Conservation (phyloP, 2,888 invertebrate genomes). For the Exephanes ischioxanthus region DNA sequence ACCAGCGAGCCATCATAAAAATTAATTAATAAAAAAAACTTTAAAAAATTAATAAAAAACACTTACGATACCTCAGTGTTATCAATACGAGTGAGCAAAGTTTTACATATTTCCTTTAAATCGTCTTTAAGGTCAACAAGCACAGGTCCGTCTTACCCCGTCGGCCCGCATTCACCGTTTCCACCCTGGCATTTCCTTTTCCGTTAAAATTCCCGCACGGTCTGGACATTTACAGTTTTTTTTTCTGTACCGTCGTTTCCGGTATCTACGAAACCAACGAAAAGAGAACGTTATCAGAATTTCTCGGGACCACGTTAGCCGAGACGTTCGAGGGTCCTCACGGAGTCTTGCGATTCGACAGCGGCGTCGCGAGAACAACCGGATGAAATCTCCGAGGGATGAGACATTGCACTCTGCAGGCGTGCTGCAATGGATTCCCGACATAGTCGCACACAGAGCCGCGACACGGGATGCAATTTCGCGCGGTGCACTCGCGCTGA, state of each 20-base stretch:
- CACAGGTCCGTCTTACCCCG: too few relatives aligned
- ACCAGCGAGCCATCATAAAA: too few relatives aligned
- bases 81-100: too few relatives aligned
- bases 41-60: too few relatives aligned
- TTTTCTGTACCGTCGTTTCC: not conserved
- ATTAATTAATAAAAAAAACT: too few relatives aligned
- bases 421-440: slow-evolving; percentile 48
- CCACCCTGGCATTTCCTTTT: too few relatives aligned
- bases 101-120: too few relatives aligned
- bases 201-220: too few relatives aligned
- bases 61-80: too few relatives aligned
- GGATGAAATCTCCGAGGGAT: slow-evolving; percentile 43
- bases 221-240: too few relatives aligned
- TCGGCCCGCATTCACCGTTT: too few relatives aligned
- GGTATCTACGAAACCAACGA: not conserved
- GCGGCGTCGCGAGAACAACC: slow-evolving; percentile 35
- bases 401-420: slow-evolving; percentile 18
- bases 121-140: too few relatives aligned
- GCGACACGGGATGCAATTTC: slow-evolving; percentile 44
- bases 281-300: not conserved
- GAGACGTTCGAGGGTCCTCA: not conserved
- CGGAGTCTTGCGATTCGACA: slow-evolving; percentile 17
- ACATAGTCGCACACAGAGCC: slow-evolving; percentile 55
- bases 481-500: slow-evolving; percentile 13
- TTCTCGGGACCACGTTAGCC: not conserved